A percentile compares a stretch with the other conserved stretches of the same genome.
Evolutionary conservation across 2,797 vertebrate species (phyloP).

Genomic region (Hephaestus fuliginosus): DNA sequence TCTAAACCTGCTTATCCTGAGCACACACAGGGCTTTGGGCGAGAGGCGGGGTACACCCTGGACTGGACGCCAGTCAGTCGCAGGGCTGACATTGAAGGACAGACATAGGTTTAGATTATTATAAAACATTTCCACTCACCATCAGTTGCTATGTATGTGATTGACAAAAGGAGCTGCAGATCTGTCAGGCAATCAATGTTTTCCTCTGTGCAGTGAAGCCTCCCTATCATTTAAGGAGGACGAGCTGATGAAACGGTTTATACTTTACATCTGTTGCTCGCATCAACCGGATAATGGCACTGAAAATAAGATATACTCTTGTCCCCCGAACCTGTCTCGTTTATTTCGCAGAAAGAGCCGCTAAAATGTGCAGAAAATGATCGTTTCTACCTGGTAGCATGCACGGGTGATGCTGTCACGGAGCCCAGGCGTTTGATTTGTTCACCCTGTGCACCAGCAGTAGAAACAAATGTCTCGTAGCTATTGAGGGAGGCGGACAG

Average conservation of each 20-base stretch:
- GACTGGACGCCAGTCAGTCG: too few species aligned
- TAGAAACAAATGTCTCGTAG: accelerated
- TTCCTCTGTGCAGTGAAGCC: conserved; percentile 42
- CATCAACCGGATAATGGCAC: neutral
- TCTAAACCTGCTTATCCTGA: too few species aligned
- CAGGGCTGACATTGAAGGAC: too few species aligned
- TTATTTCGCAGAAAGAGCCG: conserved; percentile 2
- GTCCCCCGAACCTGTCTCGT: neutral
- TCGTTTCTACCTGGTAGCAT: conserved; percentile 17
- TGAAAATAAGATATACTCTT: neutral
- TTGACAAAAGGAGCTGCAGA: conserved; percentile 9
- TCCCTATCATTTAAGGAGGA: conserved; percentile 54
- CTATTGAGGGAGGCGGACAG: accelerated
- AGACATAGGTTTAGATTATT: neutral
- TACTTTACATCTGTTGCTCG: conserved; percentile 32
- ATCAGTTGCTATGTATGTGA: conserved; percentile 54
- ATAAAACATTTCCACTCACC: conserved; percentile 64
- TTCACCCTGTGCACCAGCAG: neutral
- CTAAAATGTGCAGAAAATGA: neutral
- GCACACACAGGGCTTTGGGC: too few species aligned
- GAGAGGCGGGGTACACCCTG: too few species aligned
- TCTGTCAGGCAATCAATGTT: conserved; percentile 39
- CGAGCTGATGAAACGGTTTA: conserved; percentile 24
- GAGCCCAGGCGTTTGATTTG: conserved; percentile 36
- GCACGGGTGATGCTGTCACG: conserved; percentile 44